Conservation (phyloP, 1,140 invertebrate genomes). For the Dufourea novaeangliae region DNA sequence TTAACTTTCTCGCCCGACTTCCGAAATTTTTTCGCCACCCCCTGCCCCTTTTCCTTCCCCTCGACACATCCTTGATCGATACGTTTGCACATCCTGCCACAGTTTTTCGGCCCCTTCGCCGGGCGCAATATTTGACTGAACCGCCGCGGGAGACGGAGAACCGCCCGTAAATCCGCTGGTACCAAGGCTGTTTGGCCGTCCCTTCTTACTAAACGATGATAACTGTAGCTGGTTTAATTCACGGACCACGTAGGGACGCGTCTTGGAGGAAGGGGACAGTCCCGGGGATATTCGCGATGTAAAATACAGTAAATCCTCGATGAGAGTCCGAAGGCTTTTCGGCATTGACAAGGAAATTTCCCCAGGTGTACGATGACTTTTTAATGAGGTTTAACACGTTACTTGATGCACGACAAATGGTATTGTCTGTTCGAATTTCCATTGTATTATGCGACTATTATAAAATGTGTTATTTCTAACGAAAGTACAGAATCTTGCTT, state of each 20-base stretch:
- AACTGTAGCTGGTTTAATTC: constrained; percentile 47
- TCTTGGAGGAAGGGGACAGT: constrained; percentile 2
- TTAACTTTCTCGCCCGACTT: constrained; percentile 23
- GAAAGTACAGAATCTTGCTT: no score
- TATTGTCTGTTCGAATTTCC: no score
- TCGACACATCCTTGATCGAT: neutral
- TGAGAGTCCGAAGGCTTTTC: no score
- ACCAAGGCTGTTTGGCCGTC: neutral
- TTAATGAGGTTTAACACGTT: no score
- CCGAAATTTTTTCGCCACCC: constrained; percentile 8
- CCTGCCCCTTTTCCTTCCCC: no score
- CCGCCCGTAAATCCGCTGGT: constrained; percentile 42
- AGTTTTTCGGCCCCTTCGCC: neutral
- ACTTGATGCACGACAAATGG: no score
- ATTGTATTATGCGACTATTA: no score
- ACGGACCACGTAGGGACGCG: constrained; percentile 49
- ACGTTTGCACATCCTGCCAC: neutral
- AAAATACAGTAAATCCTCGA: no score
- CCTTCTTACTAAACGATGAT: constrained; percentile 46
- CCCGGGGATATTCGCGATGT: constrained; percentile 9
- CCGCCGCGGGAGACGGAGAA: constrained; percentile 2
- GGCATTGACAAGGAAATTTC: no score
- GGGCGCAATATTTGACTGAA: constrained; percentile 34
- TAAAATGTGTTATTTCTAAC: no score
- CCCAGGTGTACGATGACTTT: no score